Conservation (phyloP, 2,797 vertebrate species). For the Sebastiscus albofasciatus region DNA sequence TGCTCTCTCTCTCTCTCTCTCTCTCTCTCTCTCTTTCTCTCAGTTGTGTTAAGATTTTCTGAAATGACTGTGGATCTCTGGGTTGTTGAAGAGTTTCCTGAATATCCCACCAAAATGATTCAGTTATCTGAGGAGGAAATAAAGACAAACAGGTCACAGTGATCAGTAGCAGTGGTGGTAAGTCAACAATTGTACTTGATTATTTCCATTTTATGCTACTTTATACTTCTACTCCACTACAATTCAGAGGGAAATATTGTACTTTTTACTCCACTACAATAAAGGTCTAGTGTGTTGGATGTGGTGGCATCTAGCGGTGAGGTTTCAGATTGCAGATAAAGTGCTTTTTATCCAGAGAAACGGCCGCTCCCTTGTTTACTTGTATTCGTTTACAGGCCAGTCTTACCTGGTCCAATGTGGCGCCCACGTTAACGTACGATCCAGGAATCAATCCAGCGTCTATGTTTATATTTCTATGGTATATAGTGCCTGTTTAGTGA, state of each 20-base stretch:
- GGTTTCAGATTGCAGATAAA: too few relatives aligned
- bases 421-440: too few relatives aligned
- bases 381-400: too few relatives aligned
- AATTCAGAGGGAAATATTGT: background rate
- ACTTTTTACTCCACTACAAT: background rate
- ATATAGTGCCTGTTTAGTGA: too few relatives aligned
- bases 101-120: conserved; percentile 53
- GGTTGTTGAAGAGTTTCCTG: conserved; percentile 25
- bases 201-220: background rate
- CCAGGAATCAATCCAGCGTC: too few relatives aligned
- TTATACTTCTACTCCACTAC: background rate
- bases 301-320: too few relatives aligned
- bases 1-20: conserved; percentile 3
- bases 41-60: background rate
- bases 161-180: background rate
- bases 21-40: background rate
- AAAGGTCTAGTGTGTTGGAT: too few relatives aligned
- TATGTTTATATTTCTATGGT: too few relatives aligned
- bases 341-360: too few relatives aligned
- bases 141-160: conserved; percentile 16
- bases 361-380: too few relatives aligned
- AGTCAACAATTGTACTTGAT: too few relatives aligned
- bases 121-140: conserved; percentile 84
- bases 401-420: too few relatives aligned
- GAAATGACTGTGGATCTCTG: conserved; percentile 22